Conservation (phyloP, 2,113 vertebrate genomes). For the Scophthalmus maximus region DNA sequence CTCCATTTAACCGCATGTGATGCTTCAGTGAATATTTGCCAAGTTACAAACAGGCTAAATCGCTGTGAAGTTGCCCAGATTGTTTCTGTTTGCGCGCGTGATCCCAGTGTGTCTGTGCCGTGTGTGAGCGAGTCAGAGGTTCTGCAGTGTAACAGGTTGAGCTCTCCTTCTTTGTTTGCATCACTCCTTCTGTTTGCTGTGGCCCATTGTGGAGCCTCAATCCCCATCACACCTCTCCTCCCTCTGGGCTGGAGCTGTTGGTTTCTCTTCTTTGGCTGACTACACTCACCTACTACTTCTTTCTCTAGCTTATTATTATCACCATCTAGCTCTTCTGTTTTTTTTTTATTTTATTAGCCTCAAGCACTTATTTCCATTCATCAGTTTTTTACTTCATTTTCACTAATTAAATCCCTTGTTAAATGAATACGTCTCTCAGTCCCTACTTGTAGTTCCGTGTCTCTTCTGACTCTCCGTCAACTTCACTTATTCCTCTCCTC, state of each 20-base stretch:
- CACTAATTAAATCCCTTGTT: not conserved
- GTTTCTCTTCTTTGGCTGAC: conserved; percentile 6
- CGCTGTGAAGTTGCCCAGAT: too few relatives aligned
- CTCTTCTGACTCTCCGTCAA: too few relatives aligned
- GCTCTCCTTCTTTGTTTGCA: conserved; percentile 36
- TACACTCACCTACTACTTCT: not conserved
- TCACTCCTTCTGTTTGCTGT: conserved; percentile 17
- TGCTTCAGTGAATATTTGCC: too few relatives aligned
- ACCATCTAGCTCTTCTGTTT: not conserved
- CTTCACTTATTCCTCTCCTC: not conserved
- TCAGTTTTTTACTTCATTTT: conserved; percentile 16
- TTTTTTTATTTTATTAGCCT: not conserved
- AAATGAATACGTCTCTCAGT: too few relatives aligned
- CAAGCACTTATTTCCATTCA: not conserved
- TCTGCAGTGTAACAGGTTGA: conserved; percentile 21
- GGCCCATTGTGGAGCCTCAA: not conserved
- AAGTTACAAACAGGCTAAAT: too few relatives aligned
- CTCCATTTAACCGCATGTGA: too few relatives aligned
- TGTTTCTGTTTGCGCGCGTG: not conserved
- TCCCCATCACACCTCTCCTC: not conserved
- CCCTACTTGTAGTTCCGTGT: too few relatives aligned
- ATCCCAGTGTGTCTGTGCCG: not conserved
- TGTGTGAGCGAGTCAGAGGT: not conserved
- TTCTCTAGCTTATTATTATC: not conserved
- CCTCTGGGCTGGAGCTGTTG: conserved; percentile 11